Percentiles rank a stretch among this genome's conserved stretches.
phyloP scores from a whole-genome alignment of 2,797 vertebrate species.

The Megaceryle alcyon region DNA sequence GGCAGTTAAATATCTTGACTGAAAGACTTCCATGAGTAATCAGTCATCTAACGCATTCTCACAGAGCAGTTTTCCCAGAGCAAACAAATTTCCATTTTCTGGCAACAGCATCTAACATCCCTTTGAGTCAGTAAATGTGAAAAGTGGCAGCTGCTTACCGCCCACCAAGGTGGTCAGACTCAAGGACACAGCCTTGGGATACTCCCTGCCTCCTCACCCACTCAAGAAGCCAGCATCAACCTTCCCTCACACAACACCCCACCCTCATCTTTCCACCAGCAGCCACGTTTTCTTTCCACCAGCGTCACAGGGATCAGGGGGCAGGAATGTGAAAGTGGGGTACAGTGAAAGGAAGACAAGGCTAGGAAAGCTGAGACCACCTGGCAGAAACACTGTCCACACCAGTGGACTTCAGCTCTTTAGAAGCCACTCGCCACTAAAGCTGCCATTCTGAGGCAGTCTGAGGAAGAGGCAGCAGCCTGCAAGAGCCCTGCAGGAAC shows the following conservation, averaged over 20 bases:
- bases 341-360: background rate
- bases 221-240: background rate
- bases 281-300: background rate
- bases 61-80: no score
- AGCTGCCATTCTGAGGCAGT: background rate
- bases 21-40: no score
- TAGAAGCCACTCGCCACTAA: background rate
- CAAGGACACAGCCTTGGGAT: background rate
- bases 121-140: no score
- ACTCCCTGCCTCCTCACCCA: background rate
- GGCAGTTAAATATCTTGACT: no score
- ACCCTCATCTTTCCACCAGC: background rate
- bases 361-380: background rate
- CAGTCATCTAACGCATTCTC: no score
- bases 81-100: no score
- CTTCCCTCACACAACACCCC: background rate
- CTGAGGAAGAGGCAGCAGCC: background rate
- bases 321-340: background rate
- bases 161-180: background rate
- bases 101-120: no score
- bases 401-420: no score
- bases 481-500: background rate
- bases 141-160: background rate
- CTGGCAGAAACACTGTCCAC: background rate
- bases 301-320: background rate